Base-by-base conservation (phyloP, 2,888 invertebrate species). In the Tipula helvola region DNA sequence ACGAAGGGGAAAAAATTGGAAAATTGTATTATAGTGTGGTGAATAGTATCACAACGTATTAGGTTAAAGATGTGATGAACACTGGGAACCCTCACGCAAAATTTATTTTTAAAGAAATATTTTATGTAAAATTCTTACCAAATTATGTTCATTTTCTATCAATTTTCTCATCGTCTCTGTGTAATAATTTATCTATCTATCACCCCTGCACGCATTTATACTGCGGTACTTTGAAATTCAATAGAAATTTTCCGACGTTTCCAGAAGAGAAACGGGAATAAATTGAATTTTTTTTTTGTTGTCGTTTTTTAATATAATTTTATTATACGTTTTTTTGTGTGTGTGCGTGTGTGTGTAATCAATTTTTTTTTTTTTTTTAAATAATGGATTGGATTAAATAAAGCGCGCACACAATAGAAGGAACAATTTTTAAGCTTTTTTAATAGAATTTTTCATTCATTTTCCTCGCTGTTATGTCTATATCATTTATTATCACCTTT, bases 401-500 rank as follows among this genome's bases (percentile, higher is more conserved):
- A 71, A 7, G 39, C 71, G 71, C 71, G 28, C 28, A 28, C 28
- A 71, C 71, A 71, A 71, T 71, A 71, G 28, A 28, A 71, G 28
- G 10, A 28, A 28, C 28, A 71, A 28, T 28, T 5, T 18, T 71
- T 28, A 71, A 71, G 71, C 71, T 71, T 71, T 71, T 57, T 71
- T 28, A 71, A 71, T 71, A 71, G 28, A 71, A 71, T 10, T 71
- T 28, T 28, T 71, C 12, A 71, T 18, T 57, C 57, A 57, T 16
- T 57, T 57, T 18, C 16, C 7, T 28, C 71, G 10, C 28, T 71
- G 28, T 71, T 71, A 28, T 71, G 28, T 71, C 7, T 71, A 71
- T 71, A 71, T 71, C 71, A 71, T 71, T 71, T 71, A 71, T 71
- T 71, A 71, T 71, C 71, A 71, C 71, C 71, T 71, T 71, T 71